These are phyloP conservation scores for Achatina immaculata DNA, from an alignment of 1,140 invertebrate genomes.

Conservation along the genomic window DNA sequence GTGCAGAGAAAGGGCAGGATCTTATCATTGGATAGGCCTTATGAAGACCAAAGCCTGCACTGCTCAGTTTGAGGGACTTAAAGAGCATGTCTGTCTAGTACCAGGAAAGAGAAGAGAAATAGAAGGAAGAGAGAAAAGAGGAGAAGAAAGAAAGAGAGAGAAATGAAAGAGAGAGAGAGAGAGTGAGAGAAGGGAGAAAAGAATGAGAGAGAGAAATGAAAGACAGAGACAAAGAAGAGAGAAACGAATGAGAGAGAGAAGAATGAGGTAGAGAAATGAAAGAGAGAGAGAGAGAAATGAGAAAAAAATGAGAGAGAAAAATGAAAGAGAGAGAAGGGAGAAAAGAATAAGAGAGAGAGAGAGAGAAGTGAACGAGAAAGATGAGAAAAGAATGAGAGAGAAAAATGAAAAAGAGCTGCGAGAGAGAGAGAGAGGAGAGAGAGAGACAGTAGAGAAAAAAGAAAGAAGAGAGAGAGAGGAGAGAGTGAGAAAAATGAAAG, in stretches of 20 bases:
- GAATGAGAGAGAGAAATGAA: not conserved
- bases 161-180: not conserved
- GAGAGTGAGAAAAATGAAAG: too few relatives aligned
- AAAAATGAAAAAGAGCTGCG: too few relatives aligned
- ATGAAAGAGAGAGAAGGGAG: not conserved
- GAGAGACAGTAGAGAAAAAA: too few relatives aligned
- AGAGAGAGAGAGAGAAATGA: conserved; percentile 3
- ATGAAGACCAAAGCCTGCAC: too few relatives aligned
- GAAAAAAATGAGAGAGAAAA: not conserved
- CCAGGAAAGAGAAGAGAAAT: not conserved
- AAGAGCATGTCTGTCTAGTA: too few relatives aligned
- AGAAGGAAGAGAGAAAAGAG: not conserved
- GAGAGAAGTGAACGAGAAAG: not conserved
- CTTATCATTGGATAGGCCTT: too few relatives aligned
- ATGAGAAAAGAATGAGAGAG: not conserved
- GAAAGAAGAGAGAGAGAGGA: too few relatives aligned
- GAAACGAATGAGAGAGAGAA: not conserved
- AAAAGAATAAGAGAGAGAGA: not conserved
- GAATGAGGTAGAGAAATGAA: not conserved
- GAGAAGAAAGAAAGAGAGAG: not conserved
- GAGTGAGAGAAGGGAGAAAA: not conserved
- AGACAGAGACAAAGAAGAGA: not conserved
- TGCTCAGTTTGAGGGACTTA: too few relatives aligned
- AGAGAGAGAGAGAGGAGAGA: too few relatives aligned
- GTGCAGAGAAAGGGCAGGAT: too few relatives aligned